These are phyloP conservation scores for Trochalopteron elliotii DNA, from an alignment of 2,113 vertebrate genomes.

Conservation along the genomic window DNA sequence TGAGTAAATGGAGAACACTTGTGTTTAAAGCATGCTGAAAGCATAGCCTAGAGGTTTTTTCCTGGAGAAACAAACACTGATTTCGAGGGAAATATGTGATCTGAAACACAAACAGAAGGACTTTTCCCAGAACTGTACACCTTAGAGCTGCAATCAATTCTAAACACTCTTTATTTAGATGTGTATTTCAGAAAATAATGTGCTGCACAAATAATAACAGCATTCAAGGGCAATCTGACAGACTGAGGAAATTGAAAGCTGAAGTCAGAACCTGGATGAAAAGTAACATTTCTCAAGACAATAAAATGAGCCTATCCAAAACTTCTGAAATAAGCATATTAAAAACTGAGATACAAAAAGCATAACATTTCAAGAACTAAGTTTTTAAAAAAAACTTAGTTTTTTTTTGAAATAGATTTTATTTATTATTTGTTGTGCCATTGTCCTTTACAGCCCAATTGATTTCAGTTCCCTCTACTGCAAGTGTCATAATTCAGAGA, in stretches of 20 bases:
- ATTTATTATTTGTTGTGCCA: not conserved
- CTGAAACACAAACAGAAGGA: not conserved
- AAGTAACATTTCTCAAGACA: not conserved
- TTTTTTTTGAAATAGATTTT: not conserved
- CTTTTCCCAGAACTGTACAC: not conserved
- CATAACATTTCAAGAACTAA: not conserved
- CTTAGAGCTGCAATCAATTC: not conserved
- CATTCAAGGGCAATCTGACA: not conserved
- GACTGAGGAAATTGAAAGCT: not conserved
- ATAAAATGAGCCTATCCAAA: not conserved
- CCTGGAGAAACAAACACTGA: not conserved
- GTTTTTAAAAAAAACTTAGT: fast-evolving
- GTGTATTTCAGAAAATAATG: not conserved
- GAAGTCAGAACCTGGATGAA: not conserved
- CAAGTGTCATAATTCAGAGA: not conserved
- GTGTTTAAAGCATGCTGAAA: not conserved
- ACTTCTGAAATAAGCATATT: not conserved
- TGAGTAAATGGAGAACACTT: not conserved
- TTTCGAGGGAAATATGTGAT: not conserved
- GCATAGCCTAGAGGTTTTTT: not conserved
- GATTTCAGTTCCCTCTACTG: not conserved
- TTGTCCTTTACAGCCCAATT: not conserved
- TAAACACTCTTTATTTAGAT: not conserved
- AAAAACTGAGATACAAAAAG: not conserved
- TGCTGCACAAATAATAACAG: not conserved